Base-by-base conservation (phyloP, 2,888 invertebrate species). In the Drosophila mercatorum region DNA sequence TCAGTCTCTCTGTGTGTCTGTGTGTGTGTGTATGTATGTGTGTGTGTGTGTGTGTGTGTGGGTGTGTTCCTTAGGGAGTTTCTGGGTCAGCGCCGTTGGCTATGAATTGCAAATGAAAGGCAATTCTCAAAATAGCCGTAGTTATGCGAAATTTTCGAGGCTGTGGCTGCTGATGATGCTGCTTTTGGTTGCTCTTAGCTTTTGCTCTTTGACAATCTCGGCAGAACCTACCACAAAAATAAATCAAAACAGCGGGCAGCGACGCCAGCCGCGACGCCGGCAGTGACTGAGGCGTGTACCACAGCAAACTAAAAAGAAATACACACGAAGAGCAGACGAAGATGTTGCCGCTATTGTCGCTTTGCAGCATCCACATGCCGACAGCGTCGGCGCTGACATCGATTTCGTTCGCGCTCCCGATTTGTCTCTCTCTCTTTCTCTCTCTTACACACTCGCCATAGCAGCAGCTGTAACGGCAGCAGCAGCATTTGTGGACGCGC, bases 211-310 rank as follows among this genome's bases (percentile, higher is more conserved):
- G 60, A 17, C 64, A 83, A 82, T 74, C 84, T 74, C 76, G 71
- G 69, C 76, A 84, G 82, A 82, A 82, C 84, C 85, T 85, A 85
- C 88, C 85, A 88, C 85, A 88, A 85, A 88, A 81, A 80, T 80
- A 83, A 88, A 86, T 84, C 89, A 86, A 89, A 88, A 83, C 80
- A 82, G 78, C 55, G 72, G 46, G 68, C 66, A 52, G 60, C 66
- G 58, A 40, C 61, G 64, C 59, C n/a, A 47, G 49, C 66, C 49
- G 60, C 68, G 58, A 40, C 61, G 64, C 59, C 22, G 51, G 49
- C 63, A 62, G 73, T 60, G 58, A 58, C 65, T 51, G 52, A 51
- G 61, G 72, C 55, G 64, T 46, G 55, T 41, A 53, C 71, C 36
- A 72, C 22, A 31, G 44, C 40, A 60, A 28, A 28, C 56, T 17